Conservation (phyloP, 2,113 vertebrate genomes). For the Peromyscus polionotus region DNA sequence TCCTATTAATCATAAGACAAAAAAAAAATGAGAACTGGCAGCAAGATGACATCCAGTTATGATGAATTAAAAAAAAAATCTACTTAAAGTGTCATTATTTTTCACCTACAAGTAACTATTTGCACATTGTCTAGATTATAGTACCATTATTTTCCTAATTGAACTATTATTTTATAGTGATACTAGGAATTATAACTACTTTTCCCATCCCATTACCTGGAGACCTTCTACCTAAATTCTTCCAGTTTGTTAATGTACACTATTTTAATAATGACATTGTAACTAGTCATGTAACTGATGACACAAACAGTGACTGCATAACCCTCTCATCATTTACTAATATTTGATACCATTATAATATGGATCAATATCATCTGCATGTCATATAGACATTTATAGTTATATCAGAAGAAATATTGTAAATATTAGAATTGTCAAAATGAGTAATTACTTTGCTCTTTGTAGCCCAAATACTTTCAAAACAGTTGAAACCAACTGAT, state of each 20-base stretch:
- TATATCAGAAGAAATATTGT: neutral
- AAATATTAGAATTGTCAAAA: neutral
- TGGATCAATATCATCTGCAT: neutral
- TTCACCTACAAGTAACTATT: neutral
- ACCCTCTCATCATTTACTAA: neutral
- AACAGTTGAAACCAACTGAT: neutral
- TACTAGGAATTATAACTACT: neutral
- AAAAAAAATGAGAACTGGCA: neutral
- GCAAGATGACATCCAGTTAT: neutral
- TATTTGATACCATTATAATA: neutral
- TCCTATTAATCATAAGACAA: neutral
- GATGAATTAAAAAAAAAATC: neutral
- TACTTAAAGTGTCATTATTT: neutral
- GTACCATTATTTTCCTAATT: neutral
- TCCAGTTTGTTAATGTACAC: neutral
- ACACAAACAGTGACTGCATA: neutral
- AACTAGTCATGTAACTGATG: neutral
- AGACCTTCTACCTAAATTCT: neutral
- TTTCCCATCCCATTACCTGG: neutral
- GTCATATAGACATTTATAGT: neutral
- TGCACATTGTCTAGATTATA: neutral
- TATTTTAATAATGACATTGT: neutral
- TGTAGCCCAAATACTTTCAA: neutral
- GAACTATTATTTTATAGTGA: neutral
- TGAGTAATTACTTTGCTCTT: neutral